A percentile compares a stretch with the other conserved stretches of the same genome.
Evolutionary conservation across 2,888 invertebrate genomes (phyloP).

Genomic region (Acrobasis suavella): DNA sequence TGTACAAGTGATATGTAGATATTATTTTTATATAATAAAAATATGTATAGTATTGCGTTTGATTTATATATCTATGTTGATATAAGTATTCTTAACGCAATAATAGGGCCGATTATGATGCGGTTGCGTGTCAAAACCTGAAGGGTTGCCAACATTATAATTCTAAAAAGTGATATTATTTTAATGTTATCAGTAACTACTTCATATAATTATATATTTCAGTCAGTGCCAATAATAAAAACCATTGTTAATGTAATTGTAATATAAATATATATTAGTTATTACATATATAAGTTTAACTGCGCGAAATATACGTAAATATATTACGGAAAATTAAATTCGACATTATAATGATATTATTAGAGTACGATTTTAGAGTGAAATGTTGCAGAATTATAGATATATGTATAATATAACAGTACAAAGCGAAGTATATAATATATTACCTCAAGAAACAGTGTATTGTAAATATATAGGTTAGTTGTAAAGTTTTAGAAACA

Average conservation of each 20-base stretch:
- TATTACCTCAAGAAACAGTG: conserved; percentile 76
- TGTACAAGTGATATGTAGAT: neutral
- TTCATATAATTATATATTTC: conserved; percentile 47
- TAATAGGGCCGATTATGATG: conserved; percentile 32
- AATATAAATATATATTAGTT: conserved; percentile 59
- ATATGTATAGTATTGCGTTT: conserved; percentile 50
- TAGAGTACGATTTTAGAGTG: conserved; percentile 38
- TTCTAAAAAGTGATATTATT: conserved; percentile 15
- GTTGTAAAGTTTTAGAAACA: conserved; percentile 43
- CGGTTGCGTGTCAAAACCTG: conserved; percentile 12
- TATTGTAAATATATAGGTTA: conserved; percentile 68
- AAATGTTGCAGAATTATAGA: conserved; percentile 16
- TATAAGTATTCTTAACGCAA: conserved; percentile 67
- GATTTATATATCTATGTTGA: conserved; percentile 68
- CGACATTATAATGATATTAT: conserved; percentile 58
- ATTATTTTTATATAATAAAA: neutral
- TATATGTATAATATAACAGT: conserved; percentile 42
- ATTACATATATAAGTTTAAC: conserved; percentile 71
- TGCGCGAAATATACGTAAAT: conserved; percentile 46
- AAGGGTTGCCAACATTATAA: conserved; percentile 8
- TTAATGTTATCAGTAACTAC: conserved; percentile 33
- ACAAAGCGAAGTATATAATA: conserved; percentile 51
- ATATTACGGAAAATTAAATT: conserved; percentile 46
- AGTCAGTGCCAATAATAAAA: conserved; percentile 76
- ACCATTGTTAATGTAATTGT: conserved; percentile 63